Percentiles rank a stretch among this genome's conserved stretches.
phyloP scores from a whole-genome alignment of 2,888 invertebrate species.

The Copidosoma aretas region DNA sequence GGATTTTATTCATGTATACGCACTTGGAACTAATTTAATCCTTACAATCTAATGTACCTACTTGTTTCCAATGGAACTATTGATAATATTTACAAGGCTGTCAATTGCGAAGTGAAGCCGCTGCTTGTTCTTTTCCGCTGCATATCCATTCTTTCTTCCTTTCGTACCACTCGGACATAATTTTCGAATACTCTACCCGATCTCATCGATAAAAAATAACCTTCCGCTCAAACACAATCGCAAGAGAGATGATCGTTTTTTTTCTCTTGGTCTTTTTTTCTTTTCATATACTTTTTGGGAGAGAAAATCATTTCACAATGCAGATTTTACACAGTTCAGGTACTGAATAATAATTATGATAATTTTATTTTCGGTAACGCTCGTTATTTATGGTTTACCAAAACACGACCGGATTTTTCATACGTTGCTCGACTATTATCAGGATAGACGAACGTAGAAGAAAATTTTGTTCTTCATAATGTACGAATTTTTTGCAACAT shows the following conservation, averaged over 20 bases:
- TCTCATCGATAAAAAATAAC: slow-evolving; percentile 20
- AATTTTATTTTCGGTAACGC: slow-evolving; percentile 8
- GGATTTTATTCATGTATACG: slow-evolving; percentile 35
- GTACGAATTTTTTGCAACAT: neutral
- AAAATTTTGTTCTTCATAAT: slow-evolving; percentile 12
- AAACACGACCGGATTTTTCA: neutral
- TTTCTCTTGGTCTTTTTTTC: slow-evolving; percentile 3
- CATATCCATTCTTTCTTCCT: neutral
- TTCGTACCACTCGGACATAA: neutral
- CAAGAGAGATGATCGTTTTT: slow-evolving; percentile 15
- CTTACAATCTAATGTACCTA: slow-evolving; percentile 27
- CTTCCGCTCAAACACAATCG: slow-evolving; percentile 24
- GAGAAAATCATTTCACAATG: slow-evolving; percentile 13
- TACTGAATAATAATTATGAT: slow-evolving; percentile 27
- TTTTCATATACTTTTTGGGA: slow-evolving; percentile 4
- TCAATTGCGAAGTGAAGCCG: slow-evolving; percentile 32
- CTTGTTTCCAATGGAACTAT: slow-evolving; percentile 35
- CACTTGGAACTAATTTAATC: slow-evolving; percentile 38
- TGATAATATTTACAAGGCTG: slow-evolving; percentile 42
- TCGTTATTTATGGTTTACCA: neutral
- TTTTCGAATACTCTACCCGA: too few relatives aligned
- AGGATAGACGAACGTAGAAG: slow-evolving; percentile 21
- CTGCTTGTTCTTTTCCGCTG: slow-evolving; percentile 3
- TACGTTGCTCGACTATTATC: neutral
- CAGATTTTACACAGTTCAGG: slow-evolving; percentile 34